Conservation (phyloP, 2,888 invertebrate species). For the Prosopocoilus inquinatus region DNA sequence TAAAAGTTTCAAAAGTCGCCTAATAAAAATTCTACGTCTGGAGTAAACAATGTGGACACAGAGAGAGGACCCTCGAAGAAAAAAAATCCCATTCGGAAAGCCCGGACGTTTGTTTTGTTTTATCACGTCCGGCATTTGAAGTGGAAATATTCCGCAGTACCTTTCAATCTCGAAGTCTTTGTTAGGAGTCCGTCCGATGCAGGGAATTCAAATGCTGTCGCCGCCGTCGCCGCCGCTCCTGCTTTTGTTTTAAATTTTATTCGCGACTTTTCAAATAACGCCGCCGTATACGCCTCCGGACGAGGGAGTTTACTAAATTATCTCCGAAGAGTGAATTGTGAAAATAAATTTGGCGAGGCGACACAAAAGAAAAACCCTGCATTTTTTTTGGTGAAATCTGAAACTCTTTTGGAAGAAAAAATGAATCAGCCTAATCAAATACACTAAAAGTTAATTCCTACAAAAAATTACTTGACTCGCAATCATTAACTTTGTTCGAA, state of each 20-base stretch:
- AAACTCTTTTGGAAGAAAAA: too few species aligned
- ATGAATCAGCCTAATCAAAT: too few species aligned
- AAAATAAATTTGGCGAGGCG: too few species aligned
- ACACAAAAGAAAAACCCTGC: too few species aligned
- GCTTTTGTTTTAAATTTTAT: slow-evolving; percentile 19
- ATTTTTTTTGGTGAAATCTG: too few species aligned
- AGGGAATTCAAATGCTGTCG: slow-evolving; percentile 19
- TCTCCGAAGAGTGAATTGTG: too few species aligned
- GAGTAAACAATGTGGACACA: slow-evolving; percentile 20
- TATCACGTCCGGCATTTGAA: slow-evolving; percentile 26
- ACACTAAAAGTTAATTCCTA: too few species aligned
- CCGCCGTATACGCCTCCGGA: too few species aligned
- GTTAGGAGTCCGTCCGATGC: slow-evolving; percentile 10
- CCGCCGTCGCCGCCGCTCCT: too few species aligned
- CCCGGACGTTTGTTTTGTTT: slow-evolving; percentile 25
- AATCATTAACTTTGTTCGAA: too few species aligned
- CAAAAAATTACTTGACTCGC: too few species aligned
- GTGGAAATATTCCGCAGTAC: slow-evolving; percentile 25
- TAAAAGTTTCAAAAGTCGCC: background rate
- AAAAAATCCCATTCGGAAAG: slow-evolving; percentile 18
- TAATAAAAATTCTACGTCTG: slow-evolving; percentile 21
- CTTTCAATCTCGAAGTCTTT: slow-evolving; percentile 25
- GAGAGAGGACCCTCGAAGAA: background rate
- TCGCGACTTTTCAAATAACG: slow-evolving; percentile 19
- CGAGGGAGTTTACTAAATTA: too few species aligned